Evolutionary conservation across 2,113 vertebrate genomes (phyloP).

Genomic region (Cyrtonyx montezumae): DNA sequence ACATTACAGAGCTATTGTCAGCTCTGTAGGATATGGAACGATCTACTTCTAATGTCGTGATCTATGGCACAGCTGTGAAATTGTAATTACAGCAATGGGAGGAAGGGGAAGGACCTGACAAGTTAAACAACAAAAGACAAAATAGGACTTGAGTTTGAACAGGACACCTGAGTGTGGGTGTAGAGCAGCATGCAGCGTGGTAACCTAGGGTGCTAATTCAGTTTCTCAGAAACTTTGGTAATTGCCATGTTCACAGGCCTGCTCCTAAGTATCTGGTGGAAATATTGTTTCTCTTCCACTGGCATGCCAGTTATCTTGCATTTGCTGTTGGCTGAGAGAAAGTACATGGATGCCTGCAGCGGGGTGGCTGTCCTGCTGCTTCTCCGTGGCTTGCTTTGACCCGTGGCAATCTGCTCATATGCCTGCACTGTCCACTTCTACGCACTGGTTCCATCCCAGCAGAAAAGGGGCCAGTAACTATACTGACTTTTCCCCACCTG

Average conservation of each 20-base stretch:
- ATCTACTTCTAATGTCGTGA: neutral
- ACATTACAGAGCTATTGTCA: neutral
- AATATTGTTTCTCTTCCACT: neutral
- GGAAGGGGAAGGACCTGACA: neutral
- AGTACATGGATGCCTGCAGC: neutral
- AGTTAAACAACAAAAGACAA: neutral
- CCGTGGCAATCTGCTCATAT: accelerated
- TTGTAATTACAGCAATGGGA: neutral
- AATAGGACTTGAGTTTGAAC: neutral
- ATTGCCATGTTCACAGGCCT: neutral
- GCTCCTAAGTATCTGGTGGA: neutral
- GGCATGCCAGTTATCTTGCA: neutral
- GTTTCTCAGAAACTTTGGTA: neutral
- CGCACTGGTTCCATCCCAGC: neutral
- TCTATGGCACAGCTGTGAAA: neutral
- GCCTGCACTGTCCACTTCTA: neutral
- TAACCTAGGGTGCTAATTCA: neutral
- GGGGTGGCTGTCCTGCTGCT: neutral
- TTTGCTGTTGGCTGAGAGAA: neutral
- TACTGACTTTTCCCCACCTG: accelerated
- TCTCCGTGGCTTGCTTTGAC: neutral
- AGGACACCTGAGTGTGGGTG: neutral
- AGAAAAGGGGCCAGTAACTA: neutral
- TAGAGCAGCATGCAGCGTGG: neutral
- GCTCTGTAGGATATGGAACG: neutral